Base-by-base conservation (phyloP, 2,888 invertebrate species). In the Iselma pallidipennis region DNA sequence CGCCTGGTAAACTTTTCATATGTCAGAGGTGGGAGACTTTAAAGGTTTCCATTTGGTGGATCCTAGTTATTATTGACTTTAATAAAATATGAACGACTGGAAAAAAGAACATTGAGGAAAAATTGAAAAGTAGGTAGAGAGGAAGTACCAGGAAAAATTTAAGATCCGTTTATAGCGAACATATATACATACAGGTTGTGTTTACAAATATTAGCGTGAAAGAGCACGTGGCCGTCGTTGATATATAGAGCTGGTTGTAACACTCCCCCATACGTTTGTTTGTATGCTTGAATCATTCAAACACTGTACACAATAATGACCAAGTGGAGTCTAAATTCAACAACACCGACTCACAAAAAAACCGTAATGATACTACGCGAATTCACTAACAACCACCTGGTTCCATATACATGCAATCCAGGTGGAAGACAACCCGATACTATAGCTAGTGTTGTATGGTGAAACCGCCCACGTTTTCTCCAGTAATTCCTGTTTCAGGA, bases 381-480 rank as follows among this genome's bases (percentile, higher is more conserved):
- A n/a, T 16, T 19, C 19, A 50, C n/a, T n/a, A n/a, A n/a, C n/a
- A n/a, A n/a, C 16, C 51, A 51, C 51, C 51, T 51, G 51, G 51
- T 29, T 12, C 1, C 2, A 6, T 10, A 16, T 14, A 42, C 42
- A 51, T 19, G 23, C 60, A 55, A 23, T 57, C 53, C 61, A 61
- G 56, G 61, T 61, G 57, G 33, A 45, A 21, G 57, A 10, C 33
- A 21, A 19, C 51, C 33, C 49, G 48, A 57, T 52, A 61, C 61
- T 51, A 25, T n/a, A n/a, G n/a, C n/a, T n/a, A n/a, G n/a, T n/a
- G n/a, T n/a, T n/a, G 14, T 49, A n/a, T 55, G 59, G 16, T 21
- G 52, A 55, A 61, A 61, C 45, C 61, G 61, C 61, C 61, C 56
- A 55, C 60, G 61, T 53, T 61, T 56, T 56, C 56, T 33, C 52